Conservation (phyloP, 2,113 vertebrate genomes). For the Egretta garzetta region DNA sequence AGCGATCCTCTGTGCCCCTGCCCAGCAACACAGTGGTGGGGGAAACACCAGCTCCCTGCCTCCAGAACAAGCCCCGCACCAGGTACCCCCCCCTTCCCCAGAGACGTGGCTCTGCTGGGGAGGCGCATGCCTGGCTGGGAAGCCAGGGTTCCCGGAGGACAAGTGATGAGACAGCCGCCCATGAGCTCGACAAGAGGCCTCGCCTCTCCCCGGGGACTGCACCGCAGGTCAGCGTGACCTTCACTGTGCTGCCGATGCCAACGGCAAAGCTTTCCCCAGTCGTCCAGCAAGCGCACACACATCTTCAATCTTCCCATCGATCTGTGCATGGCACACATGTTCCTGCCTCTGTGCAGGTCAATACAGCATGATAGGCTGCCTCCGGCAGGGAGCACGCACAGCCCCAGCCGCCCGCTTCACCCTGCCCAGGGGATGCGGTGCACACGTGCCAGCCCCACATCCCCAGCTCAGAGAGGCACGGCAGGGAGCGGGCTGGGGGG, state of each 20-base stretch:
- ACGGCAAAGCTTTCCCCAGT: constrained; percentile 44
- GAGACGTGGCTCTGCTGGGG: neutral
- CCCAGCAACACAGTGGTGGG: neutral
- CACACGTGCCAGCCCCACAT: neutral
- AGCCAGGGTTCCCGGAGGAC: neutral
- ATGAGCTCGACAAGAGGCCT: neutral
- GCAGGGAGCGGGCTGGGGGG: neutral
- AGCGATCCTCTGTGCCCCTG: neutral
- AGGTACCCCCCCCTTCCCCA: neutral
- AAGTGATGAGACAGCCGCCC: neutral
- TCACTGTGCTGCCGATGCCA: constrained; percentile 59
- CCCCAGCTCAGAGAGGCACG: fast-evolving
- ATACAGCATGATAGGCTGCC: constrained; percentile 62
- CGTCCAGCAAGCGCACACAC: constrained; percentile 40
- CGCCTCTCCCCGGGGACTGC: neutral
- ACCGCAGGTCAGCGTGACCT: constrained; percentile 51
- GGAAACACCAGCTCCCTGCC: neutral
- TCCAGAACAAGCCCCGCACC: neutral
- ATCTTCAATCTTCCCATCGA: constrained; percentile 68
- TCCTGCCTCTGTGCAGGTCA: constrained; percentile 52
- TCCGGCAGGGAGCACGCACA: constrained; percentile 39
- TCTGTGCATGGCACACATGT: constrained; percentile 63
- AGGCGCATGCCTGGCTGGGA: neutral
- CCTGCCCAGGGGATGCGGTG: neutral
- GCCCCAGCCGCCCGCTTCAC: neutral